Conservation (phyloP, 2,113 vertebrate species). For the Bujurquina vittata region DNA sequence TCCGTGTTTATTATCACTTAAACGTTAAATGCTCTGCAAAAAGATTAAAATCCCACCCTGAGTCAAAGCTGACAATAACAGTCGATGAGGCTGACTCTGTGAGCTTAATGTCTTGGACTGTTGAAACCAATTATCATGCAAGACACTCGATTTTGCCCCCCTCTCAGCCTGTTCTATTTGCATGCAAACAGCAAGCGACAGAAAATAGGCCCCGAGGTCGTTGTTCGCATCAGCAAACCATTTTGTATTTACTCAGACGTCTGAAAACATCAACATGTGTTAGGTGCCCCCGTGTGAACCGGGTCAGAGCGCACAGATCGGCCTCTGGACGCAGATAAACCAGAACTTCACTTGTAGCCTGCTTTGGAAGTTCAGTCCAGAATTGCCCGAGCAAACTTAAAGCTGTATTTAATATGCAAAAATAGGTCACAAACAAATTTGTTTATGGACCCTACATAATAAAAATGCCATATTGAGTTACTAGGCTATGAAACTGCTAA, state of each 20-base stretch:
- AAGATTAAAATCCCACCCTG: not conserved
- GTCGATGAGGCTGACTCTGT: not conserved
- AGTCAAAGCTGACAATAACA: not conserved
- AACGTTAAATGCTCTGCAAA: not conserved
- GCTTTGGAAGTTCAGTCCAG: not conserved
- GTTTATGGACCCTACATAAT: not conserved
- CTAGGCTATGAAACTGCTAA: no score
- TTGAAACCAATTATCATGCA: not conserved
- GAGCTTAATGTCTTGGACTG: not conserved
- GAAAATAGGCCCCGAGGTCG: not conserved
- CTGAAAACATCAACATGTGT: slow-evolving; percentile 56
- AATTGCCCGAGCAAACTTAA: not conserved
- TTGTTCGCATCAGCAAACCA: slow-evolving; percentile 24
- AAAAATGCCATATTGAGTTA: not conserved
- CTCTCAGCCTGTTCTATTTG: slow-evolving; percentile 2
- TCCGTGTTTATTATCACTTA: not conserved
- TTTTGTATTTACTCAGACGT: slow-evolving; percentile 67
- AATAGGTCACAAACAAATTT: not conserved
- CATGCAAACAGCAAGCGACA: slow-evolving; percentile 8
- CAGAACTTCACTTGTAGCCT: not conserved
- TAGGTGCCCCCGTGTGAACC: slow-evolving; percentile 40
- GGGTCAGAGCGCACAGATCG: slow-evolving; percentile 6
- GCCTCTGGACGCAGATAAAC: not conserved
- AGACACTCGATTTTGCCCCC: no score
- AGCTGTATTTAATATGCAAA: not conserved